These are phyloP conservation scores for Eretmodus cyanostictus DNA, from an alignment of 2,113 vertebrate genomes.

Conservation along the genomic window DNA sequence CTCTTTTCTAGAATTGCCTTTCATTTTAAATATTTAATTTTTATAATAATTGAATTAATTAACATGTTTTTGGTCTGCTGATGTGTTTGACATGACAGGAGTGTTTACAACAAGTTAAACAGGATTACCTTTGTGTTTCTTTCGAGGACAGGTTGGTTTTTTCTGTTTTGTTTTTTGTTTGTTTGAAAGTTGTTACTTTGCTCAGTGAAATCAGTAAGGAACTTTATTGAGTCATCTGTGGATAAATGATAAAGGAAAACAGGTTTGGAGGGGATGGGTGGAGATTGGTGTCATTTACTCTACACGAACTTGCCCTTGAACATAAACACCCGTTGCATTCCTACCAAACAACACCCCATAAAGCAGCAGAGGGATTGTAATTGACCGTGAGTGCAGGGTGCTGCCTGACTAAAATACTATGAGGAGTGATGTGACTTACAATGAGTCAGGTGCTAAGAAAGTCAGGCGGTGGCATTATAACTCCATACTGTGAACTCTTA, in stretches of 20 bases:
- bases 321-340: constrained; percentile 11
- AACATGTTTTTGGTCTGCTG: background rate
- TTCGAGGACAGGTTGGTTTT: background rate
- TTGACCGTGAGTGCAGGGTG: constrained; percentile 5
- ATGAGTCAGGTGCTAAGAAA: background rate
- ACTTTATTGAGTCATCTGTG: background rate
- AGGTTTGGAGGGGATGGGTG: background rate
- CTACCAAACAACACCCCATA: background rate
- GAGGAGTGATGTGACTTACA: constrained; percentile 17
- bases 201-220: background rate
- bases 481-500: background rate
- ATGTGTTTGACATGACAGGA: background rate
- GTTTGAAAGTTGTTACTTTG: background rate
- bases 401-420: background rate
- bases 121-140: background rate
- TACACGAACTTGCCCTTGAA: constrained; percentile 23
- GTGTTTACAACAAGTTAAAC: background rate
- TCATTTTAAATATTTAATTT: background rate
- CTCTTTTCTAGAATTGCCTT: background rate
- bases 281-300: background rate
- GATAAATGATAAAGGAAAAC: background rate
- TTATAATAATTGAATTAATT: background rate
- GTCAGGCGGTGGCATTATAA: background rate
- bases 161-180: background rate
- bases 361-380: background rate